Percentiles rank a stretch among this genome's conserved stretches.
These are phyloP conservation scores for Gambelia wislizenii DNA, from an alignment of 2,797 vertebrate species.

Conservation along the genomic window DNA sequence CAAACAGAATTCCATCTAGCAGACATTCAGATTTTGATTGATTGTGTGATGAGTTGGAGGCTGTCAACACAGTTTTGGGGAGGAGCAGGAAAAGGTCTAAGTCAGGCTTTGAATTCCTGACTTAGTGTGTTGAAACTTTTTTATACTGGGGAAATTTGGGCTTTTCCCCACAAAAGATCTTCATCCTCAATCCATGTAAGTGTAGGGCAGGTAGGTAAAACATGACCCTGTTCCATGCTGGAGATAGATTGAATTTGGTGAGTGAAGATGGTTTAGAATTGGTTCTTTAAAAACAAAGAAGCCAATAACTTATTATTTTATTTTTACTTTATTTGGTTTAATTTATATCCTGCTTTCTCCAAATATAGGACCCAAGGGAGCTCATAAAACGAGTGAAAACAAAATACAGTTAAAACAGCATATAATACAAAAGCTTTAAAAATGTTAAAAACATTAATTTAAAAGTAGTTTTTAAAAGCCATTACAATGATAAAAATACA, in stretches of 20 bases:
- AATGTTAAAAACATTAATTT: too few relatives aligned
- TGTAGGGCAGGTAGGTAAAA: neutral
- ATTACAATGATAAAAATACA: too few relatives aligned
- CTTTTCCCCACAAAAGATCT: neutral
- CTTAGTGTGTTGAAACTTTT: neutral
- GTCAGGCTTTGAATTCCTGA: neutral
- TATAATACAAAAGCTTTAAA: too few relatives aligned
- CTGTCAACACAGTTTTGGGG: slow-evolving; percentile 65
- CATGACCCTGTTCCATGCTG: neutral
- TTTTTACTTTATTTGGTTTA: too few relatives aligned
- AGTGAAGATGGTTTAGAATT: neutral
- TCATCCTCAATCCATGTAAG: neutral
- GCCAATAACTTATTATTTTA: too few relatives aligned
- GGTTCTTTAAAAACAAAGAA: too few relatives aligned
- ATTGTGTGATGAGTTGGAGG: slow-evolving; percentile 72
- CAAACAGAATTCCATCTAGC: slow-evolving; percentile 49
- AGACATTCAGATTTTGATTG: slow-evolving; percentile 66
- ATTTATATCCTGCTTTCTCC: too few relatives aligned
- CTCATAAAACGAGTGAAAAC: too few relatives aligned
- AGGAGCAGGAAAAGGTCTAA: slow-evolving; percentile 49
- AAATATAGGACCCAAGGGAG: too few relatives aligned
- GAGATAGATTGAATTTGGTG: neutral
- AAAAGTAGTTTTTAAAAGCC: too few relatives aligned
- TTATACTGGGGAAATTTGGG: too few relatives aligned
- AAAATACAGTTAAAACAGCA: too few relatives aligned